Percentiles rank a stretch among this genome's conserved stretches.
These are phyloP conservation scores for Myotis myotis DNA, from an alignment of 2,797 vertebrate species.

Conservation along the genomic window DNA sequence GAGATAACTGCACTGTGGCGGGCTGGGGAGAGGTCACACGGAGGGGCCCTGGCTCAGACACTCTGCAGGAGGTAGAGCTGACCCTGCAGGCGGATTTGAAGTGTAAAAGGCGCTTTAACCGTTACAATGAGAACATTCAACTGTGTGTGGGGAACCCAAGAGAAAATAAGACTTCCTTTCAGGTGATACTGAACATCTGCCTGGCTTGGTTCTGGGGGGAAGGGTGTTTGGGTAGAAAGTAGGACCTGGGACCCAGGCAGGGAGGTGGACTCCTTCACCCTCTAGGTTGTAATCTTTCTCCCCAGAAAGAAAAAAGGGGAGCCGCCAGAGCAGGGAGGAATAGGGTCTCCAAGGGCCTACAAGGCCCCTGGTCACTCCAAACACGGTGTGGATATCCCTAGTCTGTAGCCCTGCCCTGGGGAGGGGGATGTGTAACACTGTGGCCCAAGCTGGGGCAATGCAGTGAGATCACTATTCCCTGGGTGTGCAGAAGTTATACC, in stretches of 20 bases:
- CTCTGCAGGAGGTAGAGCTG: conserved; percentile 43
- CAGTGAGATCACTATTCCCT: background rate
- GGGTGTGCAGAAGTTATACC: background rate
- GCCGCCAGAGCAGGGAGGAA: background rate
- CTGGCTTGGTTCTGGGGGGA: background rate
- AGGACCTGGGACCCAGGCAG: background rate
- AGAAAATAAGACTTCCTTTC: background rate
- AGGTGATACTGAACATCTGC: background rate
- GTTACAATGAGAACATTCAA: background rate
- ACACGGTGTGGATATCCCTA: too few relatives aligned
- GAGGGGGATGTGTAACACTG: too few relatives aligned
- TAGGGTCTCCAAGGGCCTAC: background rate
- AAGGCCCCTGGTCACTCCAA: background rate
- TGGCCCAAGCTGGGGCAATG: accelerated
- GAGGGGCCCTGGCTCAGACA: accelerated
- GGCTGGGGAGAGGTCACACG: background rate
- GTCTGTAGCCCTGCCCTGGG: too few relatives aligned
- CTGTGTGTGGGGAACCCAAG: background rate
- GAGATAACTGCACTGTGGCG: conserved; percentile 37
- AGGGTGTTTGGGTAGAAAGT: background rate
- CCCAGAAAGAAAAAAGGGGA: background rate
- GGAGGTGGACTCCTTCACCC: background rate
- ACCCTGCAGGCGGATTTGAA: accelerated
- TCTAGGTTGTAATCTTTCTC: background rate
- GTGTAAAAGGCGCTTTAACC: accelerated